Percentiles rank a stretch among this genome's conserved stretches.
Conservation (phyloP, 2,113 vertebrate species). For the Columba livia region DNA sequence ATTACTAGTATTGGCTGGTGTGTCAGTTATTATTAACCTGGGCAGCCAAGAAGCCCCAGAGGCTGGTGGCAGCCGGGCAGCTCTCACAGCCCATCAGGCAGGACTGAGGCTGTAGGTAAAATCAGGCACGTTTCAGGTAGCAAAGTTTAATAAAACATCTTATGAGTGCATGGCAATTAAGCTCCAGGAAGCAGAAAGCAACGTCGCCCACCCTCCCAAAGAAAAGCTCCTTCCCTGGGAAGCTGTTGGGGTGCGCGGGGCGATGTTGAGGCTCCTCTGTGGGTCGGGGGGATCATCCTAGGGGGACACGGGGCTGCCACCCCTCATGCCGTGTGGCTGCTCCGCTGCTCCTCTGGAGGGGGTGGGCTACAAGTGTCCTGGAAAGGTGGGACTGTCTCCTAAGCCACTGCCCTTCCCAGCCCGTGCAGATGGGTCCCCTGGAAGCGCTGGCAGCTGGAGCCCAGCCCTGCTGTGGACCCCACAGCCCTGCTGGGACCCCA, state of each 20-base stretch:
- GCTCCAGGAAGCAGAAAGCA: background rate
- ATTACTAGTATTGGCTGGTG: no score
- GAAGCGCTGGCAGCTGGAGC: no score
- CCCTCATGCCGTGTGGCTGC: background rate
- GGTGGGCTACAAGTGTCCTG: background rate
- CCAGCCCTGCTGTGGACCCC: background rate
- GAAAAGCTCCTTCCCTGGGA: no score
- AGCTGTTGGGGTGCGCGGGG: background rate
- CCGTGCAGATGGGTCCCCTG: no score
- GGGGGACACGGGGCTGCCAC: background rate
- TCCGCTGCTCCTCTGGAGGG: background rate
- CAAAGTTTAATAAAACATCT: background rate
- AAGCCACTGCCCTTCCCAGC: background rate
- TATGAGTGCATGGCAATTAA: background rate
- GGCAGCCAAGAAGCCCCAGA: no score
- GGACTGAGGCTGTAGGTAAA: no score
- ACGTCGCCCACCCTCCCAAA: no score
- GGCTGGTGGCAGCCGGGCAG: no score
- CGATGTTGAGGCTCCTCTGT: background rate
- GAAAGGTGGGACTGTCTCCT: background rate
- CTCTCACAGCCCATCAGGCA: no score
- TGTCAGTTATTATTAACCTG: no score
- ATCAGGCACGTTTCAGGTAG: background rate
- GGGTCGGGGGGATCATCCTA: background rate
- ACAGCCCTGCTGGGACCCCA: background rate